Conservation (phyloP, 1,140 invertebrate species). For the Vanessa tameamea region DNA sequence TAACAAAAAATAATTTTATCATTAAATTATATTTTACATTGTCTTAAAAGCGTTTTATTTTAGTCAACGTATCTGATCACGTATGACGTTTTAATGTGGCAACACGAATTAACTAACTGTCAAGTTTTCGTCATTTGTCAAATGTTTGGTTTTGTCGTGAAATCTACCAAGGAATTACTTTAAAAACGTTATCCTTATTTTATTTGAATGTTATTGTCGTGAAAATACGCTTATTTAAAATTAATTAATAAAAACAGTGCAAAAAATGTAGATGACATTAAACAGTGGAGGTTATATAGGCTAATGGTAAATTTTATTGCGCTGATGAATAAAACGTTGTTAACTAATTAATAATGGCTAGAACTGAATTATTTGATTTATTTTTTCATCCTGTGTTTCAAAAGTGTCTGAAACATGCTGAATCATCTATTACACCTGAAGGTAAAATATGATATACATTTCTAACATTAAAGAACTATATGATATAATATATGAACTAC, state of each 20-base stretch:
- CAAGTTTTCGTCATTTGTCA: constrained; percentile 49
- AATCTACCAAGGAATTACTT: constrained; percentile 36
- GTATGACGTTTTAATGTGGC: constrained; percentile 22
- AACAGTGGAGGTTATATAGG: constrained; percentile 63
- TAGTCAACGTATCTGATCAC: constrained; percentile 18
- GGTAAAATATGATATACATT: constrained; percentile 51
- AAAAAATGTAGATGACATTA: constrained; percentile 30
- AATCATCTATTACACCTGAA: constrained; percentile 62
- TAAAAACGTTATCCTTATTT: constrained; percentile 11
- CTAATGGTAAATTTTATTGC: constrained; percentile 57
- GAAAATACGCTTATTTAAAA: background rate
- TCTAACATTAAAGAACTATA: background rate
- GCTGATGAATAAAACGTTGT: constrained; percentile 55
- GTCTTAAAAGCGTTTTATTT: background rate
- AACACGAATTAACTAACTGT: constrained; percentile 37
- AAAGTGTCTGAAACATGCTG: constrained; percentile 79
- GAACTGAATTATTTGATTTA: constrained; percentile 78
- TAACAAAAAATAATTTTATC: too few species aligned
- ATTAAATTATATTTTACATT: too few species aligned
- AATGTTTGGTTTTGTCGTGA: constrained; percentile 29
- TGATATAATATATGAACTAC: too few species aligned
- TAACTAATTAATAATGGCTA: constrained; percentile 68
- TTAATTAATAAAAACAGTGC: background rate
- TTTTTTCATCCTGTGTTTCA: constrained; percentile 81
- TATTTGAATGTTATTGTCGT: constrained; percentile 12